Evolutionary conservation across 1,140 invertebrate genomes (phyloP).

Genomic region (Zaprionus ornatus): DNA sequence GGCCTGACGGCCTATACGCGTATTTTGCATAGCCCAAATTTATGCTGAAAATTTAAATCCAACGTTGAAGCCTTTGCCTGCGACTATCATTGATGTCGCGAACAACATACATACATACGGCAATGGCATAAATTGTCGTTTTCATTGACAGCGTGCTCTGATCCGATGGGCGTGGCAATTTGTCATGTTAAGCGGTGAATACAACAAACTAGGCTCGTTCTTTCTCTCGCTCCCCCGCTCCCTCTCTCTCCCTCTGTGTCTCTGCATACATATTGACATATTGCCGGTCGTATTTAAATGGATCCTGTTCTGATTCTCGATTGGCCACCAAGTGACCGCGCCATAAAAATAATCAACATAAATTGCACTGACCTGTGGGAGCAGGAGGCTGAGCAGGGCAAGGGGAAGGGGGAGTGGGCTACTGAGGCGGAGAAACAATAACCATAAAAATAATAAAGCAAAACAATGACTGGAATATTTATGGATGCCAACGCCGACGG

Average conservation of each 20-base stretch:
- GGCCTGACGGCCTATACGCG: not conserved
- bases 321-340: conserved; percentile 75
- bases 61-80: conserved; percentile 3
- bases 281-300: conserved; percentile 61
- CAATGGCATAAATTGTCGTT: conserved; percentile 60
- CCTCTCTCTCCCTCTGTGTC: not conserved
- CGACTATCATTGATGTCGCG: not conserved
- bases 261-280: conserved; percentile 62
- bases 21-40: not conserved
- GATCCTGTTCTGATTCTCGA: conserved; percentile 58
- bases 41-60: not conserved
- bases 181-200: conserved; percentile 77
- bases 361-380: conserved; percentile 59
- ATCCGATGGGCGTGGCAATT: conserved; percentile 69
- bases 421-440: conserved; percentile 58
- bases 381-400: not conserved
- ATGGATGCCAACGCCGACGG: conserved; percentile 51
- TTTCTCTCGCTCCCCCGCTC: not conserved
- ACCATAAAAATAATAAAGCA: conserved; percentile 83
- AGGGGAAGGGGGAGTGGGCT: not conserved
- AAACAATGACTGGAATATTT: conserved; percentile 79
- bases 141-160: conserved; percentile 63
- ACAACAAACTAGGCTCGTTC: conserved; percentile 38
- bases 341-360: conserved; percentile 82
- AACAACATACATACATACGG: conserved; percentile 4